These are phyloP conservation scores for Mactromeris polynyma DNA, from an alignment of 2,888 invertebrate genomes.

Conservation along the genomic window DNA sequence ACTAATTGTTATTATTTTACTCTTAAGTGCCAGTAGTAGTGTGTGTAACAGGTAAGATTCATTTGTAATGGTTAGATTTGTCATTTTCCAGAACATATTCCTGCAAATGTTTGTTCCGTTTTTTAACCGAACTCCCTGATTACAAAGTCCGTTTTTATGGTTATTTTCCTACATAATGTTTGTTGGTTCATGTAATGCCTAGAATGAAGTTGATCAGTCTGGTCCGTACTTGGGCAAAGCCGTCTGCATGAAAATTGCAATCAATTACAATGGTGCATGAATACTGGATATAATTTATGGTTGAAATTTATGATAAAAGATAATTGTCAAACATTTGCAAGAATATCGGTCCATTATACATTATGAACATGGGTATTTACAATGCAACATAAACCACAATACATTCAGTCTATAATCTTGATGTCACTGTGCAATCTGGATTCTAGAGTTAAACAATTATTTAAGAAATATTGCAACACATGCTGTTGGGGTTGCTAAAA, in stretches of 20 bases:
- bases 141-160: not conserved
- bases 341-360: not conserved
- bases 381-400: not conserved
- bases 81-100: constrained; percentile 11
- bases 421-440: not conserved
- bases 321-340: not conserved
- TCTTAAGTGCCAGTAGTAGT: constrained; percentile 33
- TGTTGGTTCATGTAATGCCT: not conserved
- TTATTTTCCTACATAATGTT: not conserved
- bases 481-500: too few species aligned
- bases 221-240: not conserved
- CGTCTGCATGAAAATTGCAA: not conserved
- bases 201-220: not conserved
- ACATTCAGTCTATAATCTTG: not conserved
- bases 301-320: not conserved
- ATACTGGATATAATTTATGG: not conserved
- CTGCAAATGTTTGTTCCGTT: not conserved
- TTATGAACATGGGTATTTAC: not conserved
- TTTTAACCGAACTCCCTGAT: not conserved
- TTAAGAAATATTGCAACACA: too few species aligned
- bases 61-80: constrained; percentile 38
- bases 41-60: constrained; percentile 32
- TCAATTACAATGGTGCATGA: not conserved
- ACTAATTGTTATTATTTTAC: constrained; percentile 37
- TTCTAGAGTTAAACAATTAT: not conserved